phyloP scores from a whole-genome alignment of 1,140 invertebrate genomes.

The Hylaeus volcanicus region DNA sequence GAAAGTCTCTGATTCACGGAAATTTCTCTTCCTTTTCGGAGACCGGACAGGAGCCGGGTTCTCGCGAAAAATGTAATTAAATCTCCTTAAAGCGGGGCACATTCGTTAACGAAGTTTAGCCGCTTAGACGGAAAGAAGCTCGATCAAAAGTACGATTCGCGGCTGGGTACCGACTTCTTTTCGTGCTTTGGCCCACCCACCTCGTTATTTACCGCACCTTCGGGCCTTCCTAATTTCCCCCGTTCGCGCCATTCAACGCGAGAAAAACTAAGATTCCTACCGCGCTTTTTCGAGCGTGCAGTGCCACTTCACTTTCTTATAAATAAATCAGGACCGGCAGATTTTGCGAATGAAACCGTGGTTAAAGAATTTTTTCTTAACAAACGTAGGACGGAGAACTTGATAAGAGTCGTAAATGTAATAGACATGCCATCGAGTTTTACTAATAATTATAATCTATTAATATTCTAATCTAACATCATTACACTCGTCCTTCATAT shows the following conservation, averaged over 20 bases:
- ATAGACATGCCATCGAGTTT: too few species aligned
- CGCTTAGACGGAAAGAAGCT: constrained; percentile 61
- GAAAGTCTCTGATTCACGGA: constrained; percentile 51
- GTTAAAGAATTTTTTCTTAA: too few species aligned
- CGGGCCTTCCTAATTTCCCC: not conserved
- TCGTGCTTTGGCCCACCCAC: not conserved
- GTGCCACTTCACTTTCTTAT: too few species aligned
- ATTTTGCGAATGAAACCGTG: too few species aligned
- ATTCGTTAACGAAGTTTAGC: constrained; percentile 75
- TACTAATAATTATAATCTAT: too few species aligned
- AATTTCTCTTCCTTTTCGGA: constrained; percentile 54
- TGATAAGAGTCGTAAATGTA: too few species aligned
- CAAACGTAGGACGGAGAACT: too few species aligned
- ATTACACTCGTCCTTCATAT: too few species aligned
- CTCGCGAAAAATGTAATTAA: constrained; percentile 74
- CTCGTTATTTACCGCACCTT: not conserved
- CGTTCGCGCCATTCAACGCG: constrained; percentile 2
- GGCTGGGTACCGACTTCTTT: constrained; percentile 23
- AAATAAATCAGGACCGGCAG: too few species aligned
- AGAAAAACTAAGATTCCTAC: not conserved
- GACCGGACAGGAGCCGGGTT: constrained; percentile 27
- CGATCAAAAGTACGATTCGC: constrained; percentile 66
- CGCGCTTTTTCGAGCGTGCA: too few species aligned
- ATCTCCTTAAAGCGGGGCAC: constrained; percentile 71
- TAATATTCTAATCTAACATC: too few species aligned